Evolutionary conservation across 2,113 vertebrate genomes (phyloP), one percentile per base, ranked within the genome.

Genomic region (Spilogale gracilis): DNA sequence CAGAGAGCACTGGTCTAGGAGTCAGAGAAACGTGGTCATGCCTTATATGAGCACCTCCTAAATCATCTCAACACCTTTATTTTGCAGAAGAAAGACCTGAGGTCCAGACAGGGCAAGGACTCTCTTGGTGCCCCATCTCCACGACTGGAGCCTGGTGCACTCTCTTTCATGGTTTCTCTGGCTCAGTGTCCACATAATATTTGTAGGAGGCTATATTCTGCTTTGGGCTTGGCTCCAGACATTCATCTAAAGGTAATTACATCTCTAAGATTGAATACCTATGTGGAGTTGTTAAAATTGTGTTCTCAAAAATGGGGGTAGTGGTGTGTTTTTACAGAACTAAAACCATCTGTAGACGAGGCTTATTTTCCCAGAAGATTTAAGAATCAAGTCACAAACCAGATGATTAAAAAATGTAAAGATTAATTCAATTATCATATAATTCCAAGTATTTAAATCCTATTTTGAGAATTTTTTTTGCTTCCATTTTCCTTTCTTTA

Each of bases 381-480:
- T 93, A 89, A 89, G 71, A 90, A 52, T 90, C 56, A 84, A 94
- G 60, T 84, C 85, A 87, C 13, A 90, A 94, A 86, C 23, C 60
- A 96, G 83, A 78, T 85, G 54, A 95, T 86, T 97, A 50, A 95
- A 89, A 89, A 81, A 73, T 20, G 9, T 82, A 61, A 95, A 67
- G 38, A 87, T 96, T 89, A 89, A 94, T 96, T 89, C 43, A 60
- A 56, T 92, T 92, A 92, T 89, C 74, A 73, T 32, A 90, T 60
- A 95, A 96, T 92, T 90, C 43, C 23, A 96, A 95, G 61, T 90
- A 78, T 85, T 96, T 94, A 97, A 50, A 95, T 94, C 45, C 95
- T 87, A 91, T 93, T 90, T 96, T 95, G 86, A 95, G 78, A 85
- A 18, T 85, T 95, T 92, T 94, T 86, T 89, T 93, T 67, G 67